phyloP scores from a whole-genome alignment of 2,888 invertebrate species.

The Epinotia ramella region DNA sequence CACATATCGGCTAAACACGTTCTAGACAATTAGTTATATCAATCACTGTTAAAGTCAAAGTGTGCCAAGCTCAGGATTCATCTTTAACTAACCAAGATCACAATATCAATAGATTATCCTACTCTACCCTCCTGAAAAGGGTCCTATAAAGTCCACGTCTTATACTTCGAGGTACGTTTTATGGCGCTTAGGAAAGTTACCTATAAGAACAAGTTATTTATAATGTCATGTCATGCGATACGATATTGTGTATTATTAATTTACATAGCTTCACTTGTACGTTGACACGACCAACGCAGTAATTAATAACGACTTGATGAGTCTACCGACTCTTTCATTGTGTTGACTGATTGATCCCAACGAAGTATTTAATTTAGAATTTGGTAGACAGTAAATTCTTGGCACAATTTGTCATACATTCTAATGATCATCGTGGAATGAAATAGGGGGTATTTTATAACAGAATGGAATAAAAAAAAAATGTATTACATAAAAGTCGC shows the following conservation, averaged over 20 bases:
- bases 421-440: slow-evolving; percentile 5
- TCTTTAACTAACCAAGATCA: background rate
- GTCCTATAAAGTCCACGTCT: background rate
- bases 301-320: slow-evolving; percentile 42
- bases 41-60: background rate
- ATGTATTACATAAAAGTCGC: background rate
- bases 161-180: background rate
- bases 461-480: background rate
- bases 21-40: no score
- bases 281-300: slow-evolving; percentile 31
- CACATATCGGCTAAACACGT: no score
- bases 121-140: no score
- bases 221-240: slow-evolving; percentile 13
- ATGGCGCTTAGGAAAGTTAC: slow-evolving; percentile 11
- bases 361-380: slow-evolving; percentile 11
- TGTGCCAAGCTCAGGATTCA: background rate
- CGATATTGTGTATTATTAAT: slow-evolving; percentile 41
- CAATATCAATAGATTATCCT: background rate
- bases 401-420: background rate
- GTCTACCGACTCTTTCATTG: slow-evolving; percentile 35
- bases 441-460: background rate
- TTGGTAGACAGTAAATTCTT: background rate
- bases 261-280: slow-evolving; percentile 27
- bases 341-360: slow-evolving; percentile 29
- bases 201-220: background rate